A percentile compares a stretch with the other conserved stretches of the same genome.
Evolutionary conservation across 2,113 vertebrate species (phyloP).

Genomic region (Seriola dumerili): DNA sequence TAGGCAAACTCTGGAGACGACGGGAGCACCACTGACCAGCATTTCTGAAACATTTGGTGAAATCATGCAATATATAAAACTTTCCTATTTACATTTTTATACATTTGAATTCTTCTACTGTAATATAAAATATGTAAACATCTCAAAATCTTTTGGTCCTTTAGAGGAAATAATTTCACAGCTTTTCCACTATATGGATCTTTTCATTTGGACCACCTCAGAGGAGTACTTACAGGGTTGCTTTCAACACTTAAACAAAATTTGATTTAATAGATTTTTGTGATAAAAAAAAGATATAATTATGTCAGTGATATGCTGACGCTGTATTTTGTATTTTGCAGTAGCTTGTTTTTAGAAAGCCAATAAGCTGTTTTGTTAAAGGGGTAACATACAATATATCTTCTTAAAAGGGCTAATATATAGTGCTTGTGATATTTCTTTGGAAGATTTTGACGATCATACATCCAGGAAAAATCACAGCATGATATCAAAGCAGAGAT

Average conservation of each 20-base stretch:
- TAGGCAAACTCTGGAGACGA: conserved; percentile 42
- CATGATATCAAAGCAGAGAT: conserved; percentile 19
- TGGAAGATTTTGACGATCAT: not conserved
- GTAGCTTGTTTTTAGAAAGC: not conserved
- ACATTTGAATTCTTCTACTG: conserved; percentile 24
- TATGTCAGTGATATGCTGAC: not conserved
- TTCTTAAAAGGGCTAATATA: not conserved
- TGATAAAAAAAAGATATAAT: not conserved
- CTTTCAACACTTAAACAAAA: not conserved
- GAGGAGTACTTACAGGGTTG: not conserved
- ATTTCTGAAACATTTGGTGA: conserved; percentile 36
- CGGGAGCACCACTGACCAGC: conserved; percentile 57
- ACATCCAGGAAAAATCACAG: conserved; percentile 11
- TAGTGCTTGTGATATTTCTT: not conserved
- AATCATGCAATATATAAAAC: conserved; percentile 55
- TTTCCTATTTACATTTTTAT: conserved; percentile 14
- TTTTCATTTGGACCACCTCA: conserved; percentile 8
- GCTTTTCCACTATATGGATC: not conserved
- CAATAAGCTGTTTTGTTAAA: not conserved
- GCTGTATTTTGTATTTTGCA: not conserved
- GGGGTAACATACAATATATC: not conserved
- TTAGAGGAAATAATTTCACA: conserved; percentile 11
- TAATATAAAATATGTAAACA: conserved; percentile 69
- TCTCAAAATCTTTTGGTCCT: conserved; percentile 22
- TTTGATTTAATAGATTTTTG: not conserved